Percentiles rank a stretch among this genome's conserved stretches.
These are phyloP conservation scores for Agonopterix alstromeriana DNA, from an alignment of 2,888 invertebrate species.

Conservation along the genomic window DNA sequence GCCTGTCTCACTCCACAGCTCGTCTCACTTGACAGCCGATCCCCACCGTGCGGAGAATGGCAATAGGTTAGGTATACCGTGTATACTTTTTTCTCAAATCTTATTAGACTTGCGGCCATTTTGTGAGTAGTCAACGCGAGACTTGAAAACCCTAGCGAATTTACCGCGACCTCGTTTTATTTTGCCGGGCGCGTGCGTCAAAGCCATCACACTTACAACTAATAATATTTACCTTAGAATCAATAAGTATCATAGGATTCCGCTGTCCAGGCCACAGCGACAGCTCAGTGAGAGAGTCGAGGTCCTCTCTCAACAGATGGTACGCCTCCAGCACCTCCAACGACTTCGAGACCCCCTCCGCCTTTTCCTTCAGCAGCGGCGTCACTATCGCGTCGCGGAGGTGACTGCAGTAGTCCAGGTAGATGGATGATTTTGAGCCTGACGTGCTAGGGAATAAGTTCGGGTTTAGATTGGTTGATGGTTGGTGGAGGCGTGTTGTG, in stretches of 20 bases:
- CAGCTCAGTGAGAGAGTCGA: slow-evolving; percentile 92
- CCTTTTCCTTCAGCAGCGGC: slow-evolving; percentile 83
- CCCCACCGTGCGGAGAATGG: too few relatives aligned
- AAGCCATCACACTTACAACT: background rate
- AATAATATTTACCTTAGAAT: slow-evolving; percentile 77
- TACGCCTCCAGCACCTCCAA: slow-evolving; percentile 88
- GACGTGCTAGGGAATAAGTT: slow-evolving; percentile 77
- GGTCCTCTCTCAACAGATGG: slow-evolving; percentile 91
- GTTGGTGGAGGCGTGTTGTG: background rate
- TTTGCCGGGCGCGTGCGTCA: too few relatives aligned
- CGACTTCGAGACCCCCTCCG: slow-evolving; percentile 83
- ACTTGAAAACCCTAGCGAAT: too few relatives aligned
- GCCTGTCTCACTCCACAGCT: too few relatives aligned
- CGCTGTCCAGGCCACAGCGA: slow-evolving; percentile 88
- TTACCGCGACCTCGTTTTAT: too few relatives aligned
- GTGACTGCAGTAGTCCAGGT: slow-evolving; percentile 91
- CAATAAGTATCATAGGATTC: slow-evolving; percentile 86
- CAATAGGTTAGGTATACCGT: too few relatives aligned
- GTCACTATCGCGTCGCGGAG: slow-evolving; percentile 84
- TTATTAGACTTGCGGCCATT: too few relatives aligned
- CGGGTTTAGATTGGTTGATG: background rate
- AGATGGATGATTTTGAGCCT: slow-evolving; percentile 88
- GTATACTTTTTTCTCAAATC: too few relatives aligned
- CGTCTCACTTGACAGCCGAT: too few relatives aligned
- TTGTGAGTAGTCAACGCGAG: too few relatives aligned